Evolutionary conservation across 2,113 vertebrate species (phyloP).

Genomic region (Chascanopsetta lugubris): DNA sequence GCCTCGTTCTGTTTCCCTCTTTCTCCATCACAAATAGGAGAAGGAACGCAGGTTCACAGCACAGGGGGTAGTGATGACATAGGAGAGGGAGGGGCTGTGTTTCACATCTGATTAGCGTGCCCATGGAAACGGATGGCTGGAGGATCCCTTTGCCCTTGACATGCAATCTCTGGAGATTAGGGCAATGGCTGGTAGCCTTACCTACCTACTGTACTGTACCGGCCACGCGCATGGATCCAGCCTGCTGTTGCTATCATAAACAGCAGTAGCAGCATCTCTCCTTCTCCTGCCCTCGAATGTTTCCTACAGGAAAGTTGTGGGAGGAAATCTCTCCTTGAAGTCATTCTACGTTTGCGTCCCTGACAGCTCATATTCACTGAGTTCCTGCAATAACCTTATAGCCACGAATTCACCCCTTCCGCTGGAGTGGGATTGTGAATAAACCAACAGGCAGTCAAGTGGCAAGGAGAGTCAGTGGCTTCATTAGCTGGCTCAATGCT

Average conservation of each 20-base stretch:
- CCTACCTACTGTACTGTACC: slow-evolving; percentile 53
- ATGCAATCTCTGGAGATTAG: slow-evolving; percentile 67
- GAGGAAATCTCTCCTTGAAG: slow-evolving; percentile 51
- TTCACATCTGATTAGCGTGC: slow-evolving; percentile 76
- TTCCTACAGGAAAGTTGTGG: slow-evolving; percentile 48
- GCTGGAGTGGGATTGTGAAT: slow-evolving; percentile 66
- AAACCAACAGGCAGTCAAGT: slow-evolving; percentile 73
- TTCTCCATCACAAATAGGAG: slow-evolving; percentile 60
- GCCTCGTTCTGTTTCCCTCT: slow-evolving; percentile 44
- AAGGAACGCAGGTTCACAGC: slow-evolving; percentile 68
- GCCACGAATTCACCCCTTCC: slow-evolving; percentile 77
- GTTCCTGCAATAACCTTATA: slow-evolving; percentile 72
- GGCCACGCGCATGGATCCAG: slow-evolving; percentile 45
- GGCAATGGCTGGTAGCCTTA: slow-evolving; percentile 62
- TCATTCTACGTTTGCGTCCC: slow-evolving; percentile 54
- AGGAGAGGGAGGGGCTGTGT: slow-evolving; percentile 59
- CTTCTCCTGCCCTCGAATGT: slow-evolving; percentile 33
- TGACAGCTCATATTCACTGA: slow-evolving; percentile 23
- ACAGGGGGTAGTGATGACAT: slow-evolving; percentile 53
- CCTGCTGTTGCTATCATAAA: slow-evolving; percentile 43
- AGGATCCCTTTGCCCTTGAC: slow-evolving; percentile 76
- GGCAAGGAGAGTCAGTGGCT: slow-evolving; percentile 66
- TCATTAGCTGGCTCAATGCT: slow-evolving; percentile 76
- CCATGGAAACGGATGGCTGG: slow-evolving; percentile 76
- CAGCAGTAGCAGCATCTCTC: slow-evolving; percentile 38